Evolutionary conservation across 2,797 vertebrate species (phyloP).

Genomic region (Halcyon leucocephala): DNA sequence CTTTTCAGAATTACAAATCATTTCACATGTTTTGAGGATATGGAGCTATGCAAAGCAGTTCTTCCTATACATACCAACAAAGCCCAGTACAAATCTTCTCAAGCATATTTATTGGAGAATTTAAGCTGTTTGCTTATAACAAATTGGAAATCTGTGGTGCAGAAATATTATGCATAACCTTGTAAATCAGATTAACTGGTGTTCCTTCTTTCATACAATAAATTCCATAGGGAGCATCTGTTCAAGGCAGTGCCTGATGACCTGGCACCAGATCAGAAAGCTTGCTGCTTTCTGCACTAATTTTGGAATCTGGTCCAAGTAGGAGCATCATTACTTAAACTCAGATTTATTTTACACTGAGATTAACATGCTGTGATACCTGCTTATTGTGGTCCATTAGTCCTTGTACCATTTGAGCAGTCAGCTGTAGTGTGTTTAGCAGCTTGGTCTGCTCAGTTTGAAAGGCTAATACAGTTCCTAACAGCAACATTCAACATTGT

Average conservation of each 20-base stretch:
- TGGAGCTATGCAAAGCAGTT: neutral
- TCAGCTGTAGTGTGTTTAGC: neutral
- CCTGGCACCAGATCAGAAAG: conserved; percentile 12
- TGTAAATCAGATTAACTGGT: conserved; percentile 49
- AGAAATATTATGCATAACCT: conserved; percentile 45
- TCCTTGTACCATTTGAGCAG: neutral
- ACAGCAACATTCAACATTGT: neutral
- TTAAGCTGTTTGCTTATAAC: conserved; percentile 41
- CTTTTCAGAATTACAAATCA: neutral
- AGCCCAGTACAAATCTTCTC: conserved; percentile 1
- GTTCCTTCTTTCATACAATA: conserved; percentile 19
- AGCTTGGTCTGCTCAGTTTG: neutral
- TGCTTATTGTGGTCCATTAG: conserved; percentile 28
- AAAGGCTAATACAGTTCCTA: neutral
- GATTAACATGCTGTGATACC: conserved; percentile 45
- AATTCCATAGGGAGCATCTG: conserved; percentile 37
- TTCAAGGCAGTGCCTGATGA: conserved; percentile 3
- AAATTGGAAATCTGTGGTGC: conserved; percentile 44
- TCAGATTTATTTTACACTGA: conserved; percentile 53
- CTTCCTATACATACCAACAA: neutral
- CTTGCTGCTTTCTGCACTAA: conserved; percentile 39
- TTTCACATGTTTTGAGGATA: neutral
- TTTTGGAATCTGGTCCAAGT: conserved; percentile 49
- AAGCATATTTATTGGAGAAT: neutral
- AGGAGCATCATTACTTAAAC: conserved; percentile 50